Conservation (phyloP, 2,888 invertebrate genomes). For the Noctua comes region DNA sequence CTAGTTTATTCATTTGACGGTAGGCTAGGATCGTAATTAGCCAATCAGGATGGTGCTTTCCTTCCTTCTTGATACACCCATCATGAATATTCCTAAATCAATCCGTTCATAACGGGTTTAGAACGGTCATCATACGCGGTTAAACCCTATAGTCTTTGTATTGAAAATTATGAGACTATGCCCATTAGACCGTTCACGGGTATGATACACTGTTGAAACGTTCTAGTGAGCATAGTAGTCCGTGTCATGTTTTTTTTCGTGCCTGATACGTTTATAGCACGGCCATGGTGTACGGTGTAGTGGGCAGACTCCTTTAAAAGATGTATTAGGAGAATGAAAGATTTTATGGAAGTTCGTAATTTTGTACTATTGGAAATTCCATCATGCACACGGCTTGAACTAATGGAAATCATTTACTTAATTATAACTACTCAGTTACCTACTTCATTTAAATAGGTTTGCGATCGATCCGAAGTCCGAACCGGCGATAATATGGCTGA, state of each 20-base stretch:
- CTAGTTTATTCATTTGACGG: background rate
- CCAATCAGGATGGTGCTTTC: background rate
- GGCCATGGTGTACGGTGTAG: too few species aligned
- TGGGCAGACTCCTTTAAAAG: background rate
- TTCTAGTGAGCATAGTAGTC: background rate
- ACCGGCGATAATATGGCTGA: background rate
- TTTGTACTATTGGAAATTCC: background rate
- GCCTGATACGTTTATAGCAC: too few species aligned
- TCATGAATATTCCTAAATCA: background rate
- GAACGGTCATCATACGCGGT: background rate
- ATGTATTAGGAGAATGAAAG: background rate
- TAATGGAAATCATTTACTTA: background rate
- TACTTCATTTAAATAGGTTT: conserved; percentile 3
- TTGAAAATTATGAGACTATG: background rate
- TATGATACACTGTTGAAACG: background rate
- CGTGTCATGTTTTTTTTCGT: background rate
- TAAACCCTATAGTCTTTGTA: background rate
- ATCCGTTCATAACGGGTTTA: too few species aligned
- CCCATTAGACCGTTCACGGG: background rate
- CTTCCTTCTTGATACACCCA: background rate
- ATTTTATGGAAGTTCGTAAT: background rate
- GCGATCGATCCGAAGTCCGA: background rate
- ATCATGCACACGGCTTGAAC: background rate
- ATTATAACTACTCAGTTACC: background rate
- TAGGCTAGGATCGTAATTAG: background rate